Conservation (phyloP, 1,140 invertebrate species). For the Palaemon carinicauda region DNA sequence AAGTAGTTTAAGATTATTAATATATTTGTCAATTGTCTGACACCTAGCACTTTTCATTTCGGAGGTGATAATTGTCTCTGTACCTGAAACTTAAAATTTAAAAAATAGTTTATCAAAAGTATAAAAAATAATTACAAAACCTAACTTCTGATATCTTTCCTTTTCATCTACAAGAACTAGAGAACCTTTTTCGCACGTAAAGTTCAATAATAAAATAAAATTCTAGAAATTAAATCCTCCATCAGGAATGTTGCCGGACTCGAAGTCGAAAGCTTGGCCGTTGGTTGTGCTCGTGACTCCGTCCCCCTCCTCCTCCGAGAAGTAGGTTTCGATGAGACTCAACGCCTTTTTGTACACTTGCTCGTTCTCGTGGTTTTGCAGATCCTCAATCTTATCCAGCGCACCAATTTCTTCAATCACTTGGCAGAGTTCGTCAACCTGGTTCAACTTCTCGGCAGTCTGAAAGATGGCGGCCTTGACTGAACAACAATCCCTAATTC, state of each 20-base stretch:
- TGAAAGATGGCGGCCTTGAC: conserved; percentile 58
- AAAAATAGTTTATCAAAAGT: background rate
- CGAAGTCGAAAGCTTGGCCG: conserved; percentile 58
- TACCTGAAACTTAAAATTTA: background rate
- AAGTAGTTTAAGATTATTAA: too few species aligned
- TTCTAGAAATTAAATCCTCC: conserved; percentile 60
- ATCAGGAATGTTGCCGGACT: conserved; percentile 56
- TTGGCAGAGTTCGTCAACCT: conserved; percentile 68
- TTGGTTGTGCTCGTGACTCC: conserved; percentile 38
- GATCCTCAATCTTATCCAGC: conserved; percentile 77
- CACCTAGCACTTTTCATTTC: background rate
- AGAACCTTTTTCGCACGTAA: background rate
- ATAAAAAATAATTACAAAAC: too few species aligned
- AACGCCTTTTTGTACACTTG: conserved; percentile 85
- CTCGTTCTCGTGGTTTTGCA: conserved; percentile 80
- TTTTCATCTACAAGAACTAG: background rate
- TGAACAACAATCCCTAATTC: background rate
- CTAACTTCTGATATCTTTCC: background rate
- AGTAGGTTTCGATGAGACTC: conserved; percentile 84
- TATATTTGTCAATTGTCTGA: too few species aligned
- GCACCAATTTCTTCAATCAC: conserved; percentile 74
- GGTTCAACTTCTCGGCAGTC: conserved; percentile 68
- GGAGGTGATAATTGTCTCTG: background rate
- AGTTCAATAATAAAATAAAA: background rate
- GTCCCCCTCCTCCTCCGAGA: conserved; percentile 65